phyloP scores from a whole-genome alignment of 2,797 vertebrate species.

The Brachymystax lenok region DNA sequence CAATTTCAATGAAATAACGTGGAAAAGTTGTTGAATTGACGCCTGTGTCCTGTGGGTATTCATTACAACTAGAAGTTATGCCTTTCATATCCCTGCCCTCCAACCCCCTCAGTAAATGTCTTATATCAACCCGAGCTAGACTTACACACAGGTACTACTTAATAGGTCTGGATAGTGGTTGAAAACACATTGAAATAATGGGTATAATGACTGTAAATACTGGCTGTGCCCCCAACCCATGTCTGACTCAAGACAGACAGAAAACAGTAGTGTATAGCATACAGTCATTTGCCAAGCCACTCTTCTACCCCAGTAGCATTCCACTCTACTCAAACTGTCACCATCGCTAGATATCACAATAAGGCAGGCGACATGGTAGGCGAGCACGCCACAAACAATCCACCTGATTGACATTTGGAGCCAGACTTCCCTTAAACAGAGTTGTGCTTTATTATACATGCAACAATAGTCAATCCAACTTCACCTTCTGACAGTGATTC shows the following conservation, averaged over 20 bases:
- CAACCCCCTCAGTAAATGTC: conserved; percentile 7
- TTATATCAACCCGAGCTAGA: conserved; percentile 14
- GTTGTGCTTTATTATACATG: too few species aligned
- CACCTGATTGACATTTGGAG: conserved; percentile 15
- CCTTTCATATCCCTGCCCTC: conserved; percentile 9
- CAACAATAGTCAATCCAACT: too few species aligned
- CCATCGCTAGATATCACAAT: conserved; percentile 43
- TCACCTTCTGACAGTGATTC: too few species aligned
- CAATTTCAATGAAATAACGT: too few species aligned
- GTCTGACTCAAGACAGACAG: too few species aligned
- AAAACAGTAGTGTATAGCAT: too few species aligned
- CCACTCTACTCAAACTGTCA: conserved; percentile 28
- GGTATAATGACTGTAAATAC: conserved; percentile 38
- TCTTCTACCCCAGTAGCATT: conserved; percentile 34
- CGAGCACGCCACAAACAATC: conserved; percentile 25
- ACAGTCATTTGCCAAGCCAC: too few species aligned
- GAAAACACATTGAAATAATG: conserved; percentile 18
- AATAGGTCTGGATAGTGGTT: conserved; percentile 19
- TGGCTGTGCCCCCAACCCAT: conserved; percentile 18
- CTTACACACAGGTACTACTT: conserved; percentile 30
- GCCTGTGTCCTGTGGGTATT: background rate
- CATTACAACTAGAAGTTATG: background rate
- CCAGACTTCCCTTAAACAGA: background rate
- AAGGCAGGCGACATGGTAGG: conserved; percentile 24
- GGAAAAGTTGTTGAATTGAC: too few species aligned